phyloP scores from a whole-genome alignment of 2,113 vertebrate species.

The Brachyhypopomus gauderio region DNA sequence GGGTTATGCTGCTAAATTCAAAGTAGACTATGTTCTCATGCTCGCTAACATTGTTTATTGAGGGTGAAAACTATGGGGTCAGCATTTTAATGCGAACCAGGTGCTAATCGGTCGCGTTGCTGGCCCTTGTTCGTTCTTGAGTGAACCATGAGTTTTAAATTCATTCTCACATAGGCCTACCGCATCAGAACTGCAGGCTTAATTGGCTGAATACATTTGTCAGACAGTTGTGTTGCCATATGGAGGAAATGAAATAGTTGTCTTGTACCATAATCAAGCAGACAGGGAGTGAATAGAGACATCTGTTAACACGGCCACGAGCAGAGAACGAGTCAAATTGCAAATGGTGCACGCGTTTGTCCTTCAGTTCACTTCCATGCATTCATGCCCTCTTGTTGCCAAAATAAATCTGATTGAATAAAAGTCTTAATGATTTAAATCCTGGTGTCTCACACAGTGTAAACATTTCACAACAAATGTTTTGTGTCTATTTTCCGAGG shows the following conservation, averaged over 20 bases:
- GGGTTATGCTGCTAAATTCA: not conserved
- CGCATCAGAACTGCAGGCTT: slow-evolving; percentile 12
- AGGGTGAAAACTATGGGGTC: slow-evolving; percentile 1
- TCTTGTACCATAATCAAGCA: slow-evolving; percentile 11
- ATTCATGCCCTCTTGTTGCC: not conserved
- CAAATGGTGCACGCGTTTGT: not conserved
- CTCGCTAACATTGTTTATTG: not conserved
- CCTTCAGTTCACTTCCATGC: not conserved
- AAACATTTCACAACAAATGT: not conserved
- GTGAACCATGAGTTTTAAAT: not conserved
- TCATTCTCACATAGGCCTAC: not conserved
- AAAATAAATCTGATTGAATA: not conserved
- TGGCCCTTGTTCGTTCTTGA: not conserved
- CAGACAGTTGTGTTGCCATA: slow-evolving; percentile 23
- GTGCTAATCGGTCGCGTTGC: slow-evolving; percentile 8
- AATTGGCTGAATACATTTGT: slow-evolving; percentile 10
- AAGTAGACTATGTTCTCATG: not conserved
- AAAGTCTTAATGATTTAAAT: not conserved
- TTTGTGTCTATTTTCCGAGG: not conserved
- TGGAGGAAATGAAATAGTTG: slow-evolving; percentile 13
- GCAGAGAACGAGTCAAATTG: not conserved
- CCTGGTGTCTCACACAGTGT: not conserved
- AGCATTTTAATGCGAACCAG: not conserved
- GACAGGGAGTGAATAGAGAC: not conserved
- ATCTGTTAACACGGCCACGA: not conserved